These are phyloP conservation scores for Macroglossus sobrinus DNA, from an alignment of 2,113 vertebrate genomes.

Conservation along the genomic window DNA sequence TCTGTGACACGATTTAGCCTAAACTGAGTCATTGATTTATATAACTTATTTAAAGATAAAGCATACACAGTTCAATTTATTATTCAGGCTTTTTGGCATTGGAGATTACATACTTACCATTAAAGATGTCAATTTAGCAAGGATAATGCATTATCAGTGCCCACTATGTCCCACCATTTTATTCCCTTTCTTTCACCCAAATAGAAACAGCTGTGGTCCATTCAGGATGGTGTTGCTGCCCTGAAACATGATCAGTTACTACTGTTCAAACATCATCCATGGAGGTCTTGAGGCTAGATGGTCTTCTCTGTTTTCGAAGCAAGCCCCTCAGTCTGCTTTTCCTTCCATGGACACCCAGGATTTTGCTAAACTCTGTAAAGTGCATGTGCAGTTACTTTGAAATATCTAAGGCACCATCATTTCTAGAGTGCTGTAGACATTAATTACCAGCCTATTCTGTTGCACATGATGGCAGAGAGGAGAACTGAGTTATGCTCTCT, in stretches of 20 bases:
- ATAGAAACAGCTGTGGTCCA: background rate
- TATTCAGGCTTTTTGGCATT: background rate
- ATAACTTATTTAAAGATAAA: background rate
- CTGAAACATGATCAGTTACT: slow-evolving; percentile 53
- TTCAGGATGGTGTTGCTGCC: slow-evolving; percentile 26
- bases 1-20: background rate
- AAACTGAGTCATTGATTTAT: background rate
- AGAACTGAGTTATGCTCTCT: slow-evolving; percentile 60
- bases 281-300: slow-evolving; percentile 45
- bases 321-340: background rate
- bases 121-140: background rate
- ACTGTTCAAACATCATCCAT: slow-evolving; percentile 11
- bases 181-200: background rate
- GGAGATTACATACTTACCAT: background rate
- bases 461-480: slow-evolving; percentile 44
- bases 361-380: slow-evolving; percentile 33
- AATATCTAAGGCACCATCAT: slow-evolving; percentile 19
- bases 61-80: background rate
- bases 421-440: slow-evolving; percentile 46
- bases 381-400: background rate
- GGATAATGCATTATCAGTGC: background rate
- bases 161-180: background rate
- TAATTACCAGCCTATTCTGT: slow-evolving; percentile 69
- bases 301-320: slow-evolving; percentile 1
- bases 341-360: background rate